phyloP scores from a whole-genome alignment of 2,113 vertebrate genomes.

The Tinamus guttatus region DNA sequence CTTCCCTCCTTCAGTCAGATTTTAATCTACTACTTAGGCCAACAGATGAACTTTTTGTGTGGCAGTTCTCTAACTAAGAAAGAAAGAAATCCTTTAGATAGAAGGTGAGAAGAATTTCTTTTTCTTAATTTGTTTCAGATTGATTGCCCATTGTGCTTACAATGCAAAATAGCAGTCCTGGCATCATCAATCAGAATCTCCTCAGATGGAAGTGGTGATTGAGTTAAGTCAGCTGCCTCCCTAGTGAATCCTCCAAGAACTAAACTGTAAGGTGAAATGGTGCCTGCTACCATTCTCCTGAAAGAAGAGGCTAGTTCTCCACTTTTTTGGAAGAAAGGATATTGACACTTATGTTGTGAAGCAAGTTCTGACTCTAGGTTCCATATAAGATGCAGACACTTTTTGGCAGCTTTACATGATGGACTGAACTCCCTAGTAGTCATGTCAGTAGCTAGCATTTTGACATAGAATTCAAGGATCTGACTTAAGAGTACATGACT shows the following conservation, averaged over 20 bases:
- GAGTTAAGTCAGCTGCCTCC: background rate
- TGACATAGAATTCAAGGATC: background rate
- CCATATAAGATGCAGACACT: background rate
- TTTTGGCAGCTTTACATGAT: background rate
- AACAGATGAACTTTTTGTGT: background rate
- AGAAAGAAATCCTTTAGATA: background rate
- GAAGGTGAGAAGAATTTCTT: background rate
- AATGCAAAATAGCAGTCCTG: background rate
- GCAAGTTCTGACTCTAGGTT: background rate
- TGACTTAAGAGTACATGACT: background rate
- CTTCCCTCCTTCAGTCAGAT: background rate
- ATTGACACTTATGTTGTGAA: background rate
- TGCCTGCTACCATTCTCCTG: background rate
- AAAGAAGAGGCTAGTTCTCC: background rate
- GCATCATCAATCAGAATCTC: background rate
- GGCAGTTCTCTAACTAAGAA: background rate
- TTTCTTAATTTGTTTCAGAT: background rate
- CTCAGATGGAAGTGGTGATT: background rate
- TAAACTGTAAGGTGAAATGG: fast-evolving
- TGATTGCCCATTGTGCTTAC: background rate
- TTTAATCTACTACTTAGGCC: background rate
- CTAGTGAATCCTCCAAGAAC: background rate
- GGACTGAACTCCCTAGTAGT: background rate
- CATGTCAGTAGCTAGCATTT: background rate
- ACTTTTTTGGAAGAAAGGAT: background rate